A percentile compares a stretch with the other conserved stretches of the same genome.
phyloP scores from a whole-genome alignment of 2,797 vertebrate species.

The Gephyroberyx darwinii region DNA sequence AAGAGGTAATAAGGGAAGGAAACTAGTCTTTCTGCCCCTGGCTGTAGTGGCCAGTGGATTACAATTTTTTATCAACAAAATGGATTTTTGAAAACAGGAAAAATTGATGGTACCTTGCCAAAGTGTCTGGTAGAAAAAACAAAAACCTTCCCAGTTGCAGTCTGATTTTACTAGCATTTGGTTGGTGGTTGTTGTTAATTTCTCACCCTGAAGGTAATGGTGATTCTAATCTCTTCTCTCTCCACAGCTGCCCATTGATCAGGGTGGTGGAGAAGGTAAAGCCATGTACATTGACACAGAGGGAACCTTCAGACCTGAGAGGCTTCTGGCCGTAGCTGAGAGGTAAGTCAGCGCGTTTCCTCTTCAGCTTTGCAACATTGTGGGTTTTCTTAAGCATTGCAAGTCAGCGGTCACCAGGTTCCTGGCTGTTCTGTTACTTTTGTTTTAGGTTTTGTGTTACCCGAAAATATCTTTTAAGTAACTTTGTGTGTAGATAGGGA shows the following conservation, averaged over 20 bases:
- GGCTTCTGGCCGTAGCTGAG: conserved; percentile 94
- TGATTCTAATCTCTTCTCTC: not conserved
- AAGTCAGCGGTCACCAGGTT: not conserved
- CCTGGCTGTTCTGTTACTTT: not conserved
- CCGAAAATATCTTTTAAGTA: not conserved
- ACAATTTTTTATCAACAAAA: not conserved
- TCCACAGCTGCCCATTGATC: conserved; percentile 92
- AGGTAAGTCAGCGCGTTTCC: conserved; percentile 76
- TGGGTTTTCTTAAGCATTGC: not conserved
- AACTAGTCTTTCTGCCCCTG: too few species aligned
- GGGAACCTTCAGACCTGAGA: conserved; percentile 95
- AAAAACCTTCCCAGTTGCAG: too few species aligned
- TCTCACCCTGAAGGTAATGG: too few species aligned
- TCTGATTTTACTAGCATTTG: not conserved
- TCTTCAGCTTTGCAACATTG: not conserved
- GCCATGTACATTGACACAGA: conserved; percentile 99
- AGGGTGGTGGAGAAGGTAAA: conserved; percentile 95
- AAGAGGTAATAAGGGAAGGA: too few species aligned
- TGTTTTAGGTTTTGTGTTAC: not conserved
- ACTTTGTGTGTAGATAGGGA: not conserved
- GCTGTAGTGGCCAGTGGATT: not conserved
- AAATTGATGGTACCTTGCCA: too few species aligned
- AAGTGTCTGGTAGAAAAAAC: too few species aligned
- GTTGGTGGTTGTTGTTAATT: not conserved
- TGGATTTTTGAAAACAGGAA: too few species aligned